Evolutionary conservation across 2,888 invertebrate genomes (phyloP).

Genomic region (Idaea aversata): DNA sequence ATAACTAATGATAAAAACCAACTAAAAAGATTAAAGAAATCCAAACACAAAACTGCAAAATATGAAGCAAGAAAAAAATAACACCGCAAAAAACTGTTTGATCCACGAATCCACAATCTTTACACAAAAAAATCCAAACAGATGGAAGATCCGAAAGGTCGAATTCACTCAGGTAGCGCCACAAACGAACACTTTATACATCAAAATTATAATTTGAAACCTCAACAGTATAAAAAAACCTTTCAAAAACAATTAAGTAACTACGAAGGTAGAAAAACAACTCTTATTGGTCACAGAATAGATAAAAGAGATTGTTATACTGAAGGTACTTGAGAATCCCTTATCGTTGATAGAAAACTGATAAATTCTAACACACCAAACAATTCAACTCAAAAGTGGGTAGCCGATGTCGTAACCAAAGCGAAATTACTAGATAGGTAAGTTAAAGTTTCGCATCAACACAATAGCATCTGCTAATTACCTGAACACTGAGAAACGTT

Average conservation of each 20-base stretch:
- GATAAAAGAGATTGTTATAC: conserved; percentile 12
- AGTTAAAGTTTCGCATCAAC: conserved; percentile 29
- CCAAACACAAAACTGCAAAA: neutral
- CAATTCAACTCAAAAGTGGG: conserved; percentile 25
- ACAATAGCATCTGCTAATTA: conserved; percentile 30
- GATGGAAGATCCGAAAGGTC: conserved; percentile 1
- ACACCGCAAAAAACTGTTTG: neutral
- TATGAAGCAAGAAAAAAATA: neutral
- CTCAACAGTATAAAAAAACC: neutral
- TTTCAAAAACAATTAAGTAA: neutral
- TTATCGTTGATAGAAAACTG: conserved; percentile 22
- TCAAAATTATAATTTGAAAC: neutral
- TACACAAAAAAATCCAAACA: neutral
- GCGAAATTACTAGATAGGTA: conserved; percentile 22
- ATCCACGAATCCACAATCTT: neutral
- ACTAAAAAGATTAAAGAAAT: too few relatives aligned
- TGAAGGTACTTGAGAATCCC: conserved; percentile 24
- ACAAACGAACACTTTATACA: neutral
- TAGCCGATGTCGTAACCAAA: conserved; percentile 8
- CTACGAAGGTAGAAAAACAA: neutral
- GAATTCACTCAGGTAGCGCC: neutral
- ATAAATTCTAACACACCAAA: conserved; percentile 18
- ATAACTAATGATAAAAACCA: neutral
- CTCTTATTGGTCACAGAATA: neutral
- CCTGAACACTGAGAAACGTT: conserved; percentile 28